Conservation (phyloP, 2,113 vertebrate genomes). For the Mirounga angustirostris region DNA sequence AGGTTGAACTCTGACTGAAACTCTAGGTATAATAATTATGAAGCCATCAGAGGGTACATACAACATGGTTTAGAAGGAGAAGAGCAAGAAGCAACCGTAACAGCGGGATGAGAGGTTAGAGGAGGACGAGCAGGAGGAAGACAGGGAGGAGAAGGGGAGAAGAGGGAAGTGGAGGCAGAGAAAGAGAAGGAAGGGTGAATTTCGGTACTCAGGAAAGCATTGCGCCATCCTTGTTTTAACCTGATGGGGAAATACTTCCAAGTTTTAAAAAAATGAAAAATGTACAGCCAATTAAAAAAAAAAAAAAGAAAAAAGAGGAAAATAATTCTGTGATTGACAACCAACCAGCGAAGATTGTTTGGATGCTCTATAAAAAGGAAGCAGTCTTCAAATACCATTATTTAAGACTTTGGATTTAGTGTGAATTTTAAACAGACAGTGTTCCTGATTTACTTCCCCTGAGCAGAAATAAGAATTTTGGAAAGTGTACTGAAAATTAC, state of each 20-base stretch:
- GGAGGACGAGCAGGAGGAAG: not conserved
- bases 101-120: too few species aligned
- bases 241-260: not conserved
- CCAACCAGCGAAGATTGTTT: not conserved
- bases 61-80: not conserved
- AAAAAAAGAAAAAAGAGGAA: not conserved
- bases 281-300: not conserved
- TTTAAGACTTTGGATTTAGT: not conserved
- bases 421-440: slow-evolving; percentile 50
- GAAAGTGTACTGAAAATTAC: not conserved
- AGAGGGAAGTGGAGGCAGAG: not conserved
- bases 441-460: not conserved
- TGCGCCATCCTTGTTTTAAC: not conserved
- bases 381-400: not conserved
- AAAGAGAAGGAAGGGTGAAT: not conserved
- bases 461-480: slow-evolving; percentile 11
- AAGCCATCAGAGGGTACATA: not conserved
- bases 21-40: not conserved
- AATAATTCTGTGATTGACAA: not conserved
- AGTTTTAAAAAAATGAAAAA: not conserved
- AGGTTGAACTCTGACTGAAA: not conserved
- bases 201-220: not conserved
- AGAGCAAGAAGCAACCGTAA: not conserved
- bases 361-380: not conserved
- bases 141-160: not conserved